Evolutionary conservation across 2,888 invertebrate species (phyloP).

Genomic region (Protonemura montana): DNA sequence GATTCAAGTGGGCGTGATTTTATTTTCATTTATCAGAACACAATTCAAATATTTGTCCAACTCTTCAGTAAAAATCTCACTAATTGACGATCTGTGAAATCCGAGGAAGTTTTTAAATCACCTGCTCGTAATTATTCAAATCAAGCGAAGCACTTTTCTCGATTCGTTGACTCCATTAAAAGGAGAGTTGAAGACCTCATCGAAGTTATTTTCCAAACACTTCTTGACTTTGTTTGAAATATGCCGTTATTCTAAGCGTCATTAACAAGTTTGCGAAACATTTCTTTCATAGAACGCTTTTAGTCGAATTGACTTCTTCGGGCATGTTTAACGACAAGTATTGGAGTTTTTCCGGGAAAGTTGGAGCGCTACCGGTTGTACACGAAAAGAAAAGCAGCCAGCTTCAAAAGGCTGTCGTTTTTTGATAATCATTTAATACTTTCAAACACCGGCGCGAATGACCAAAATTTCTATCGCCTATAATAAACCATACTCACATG

Average conservation of each 20-base stretch:
- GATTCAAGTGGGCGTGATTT: background rate
- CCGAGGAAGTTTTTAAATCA: background rate
- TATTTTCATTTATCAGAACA: background rate
- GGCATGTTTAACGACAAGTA: background rate
- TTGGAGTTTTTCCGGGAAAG: background rate
- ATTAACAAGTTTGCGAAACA: background rate
- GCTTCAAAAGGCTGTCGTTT: too few species aligned
- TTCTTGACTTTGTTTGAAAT: background rate
- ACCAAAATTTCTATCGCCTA: background rate
- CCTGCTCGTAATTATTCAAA: background rate
- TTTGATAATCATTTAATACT: background rate
- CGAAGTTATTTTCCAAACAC: conserved; percentile 7
- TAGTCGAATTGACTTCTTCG: background rate
- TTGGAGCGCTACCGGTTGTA: background rate
- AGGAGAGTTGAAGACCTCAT: background rate
- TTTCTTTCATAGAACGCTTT: background rate
- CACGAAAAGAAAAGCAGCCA: background rate
- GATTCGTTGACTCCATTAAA: background rate
- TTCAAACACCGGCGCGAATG: background rate
- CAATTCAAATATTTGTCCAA: background rate
- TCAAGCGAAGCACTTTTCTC: background rate
- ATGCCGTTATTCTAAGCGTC: background rate
- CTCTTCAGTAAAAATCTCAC: background rate
- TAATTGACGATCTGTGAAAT: background rate
- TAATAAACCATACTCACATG: background rate